Base-by-base conservation (phyloP, 92 coral and sea anemone genomes). In the Porites rus region DNA sequence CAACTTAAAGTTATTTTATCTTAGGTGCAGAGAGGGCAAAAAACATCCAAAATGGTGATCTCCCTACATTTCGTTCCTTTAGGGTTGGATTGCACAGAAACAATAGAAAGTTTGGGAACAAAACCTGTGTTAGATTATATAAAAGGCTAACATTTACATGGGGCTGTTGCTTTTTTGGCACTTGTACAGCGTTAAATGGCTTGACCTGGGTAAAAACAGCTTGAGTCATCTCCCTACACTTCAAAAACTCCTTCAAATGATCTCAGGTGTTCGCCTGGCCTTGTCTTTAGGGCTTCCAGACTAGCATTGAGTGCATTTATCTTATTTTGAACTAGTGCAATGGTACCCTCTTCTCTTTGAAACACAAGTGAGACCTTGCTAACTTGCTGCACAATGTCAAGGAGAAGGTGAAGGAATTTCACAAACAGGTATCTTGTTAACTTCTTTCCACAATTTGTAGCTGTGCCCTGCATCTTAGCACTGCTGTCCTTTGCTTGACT, bases 391-490 rank as follows among this genome's bases (percentile, higher is more conserved):
- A 64, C 60, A 62, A 84, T 63, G 25, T 84, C 54, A 38, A 83
- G 54, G 22, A 84, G 88, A 46, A 84, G 64, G 43, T 74, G 81
- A 8, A 84, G 88, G 64, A 84, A 84, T 50, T 31, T 43, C 65
- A 74, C 62, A 22, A 17, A 84, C 65, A 58, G 22, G 71, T 82
- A 58, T 38, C 86, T 82, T 3, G 60, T 72, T 38, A 82, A 60
- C 79, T 82, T 58, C 65, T 84, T 84, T 59, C 59, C 17, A 31
- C 69, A 84, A 31, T 84, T 84, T 20, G 63, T 67, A 20, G 46
- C 72, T 67, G 46, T 67, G 13, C 72, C 17, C 22, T 72, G 91
- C 91, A 88, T 81, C 38, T 65, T 14, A 64, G 77, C 83, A 81
- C 91, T 81, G 60, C 77, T 67, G 46, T 72, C 85, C 10, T 70